Evolutionary conservation across 2,888 invertebrate genomes (phyloP), one percentile per base, ranked within the genome.

Genomic region (Hirtodrosophila trivittata): DNA sequence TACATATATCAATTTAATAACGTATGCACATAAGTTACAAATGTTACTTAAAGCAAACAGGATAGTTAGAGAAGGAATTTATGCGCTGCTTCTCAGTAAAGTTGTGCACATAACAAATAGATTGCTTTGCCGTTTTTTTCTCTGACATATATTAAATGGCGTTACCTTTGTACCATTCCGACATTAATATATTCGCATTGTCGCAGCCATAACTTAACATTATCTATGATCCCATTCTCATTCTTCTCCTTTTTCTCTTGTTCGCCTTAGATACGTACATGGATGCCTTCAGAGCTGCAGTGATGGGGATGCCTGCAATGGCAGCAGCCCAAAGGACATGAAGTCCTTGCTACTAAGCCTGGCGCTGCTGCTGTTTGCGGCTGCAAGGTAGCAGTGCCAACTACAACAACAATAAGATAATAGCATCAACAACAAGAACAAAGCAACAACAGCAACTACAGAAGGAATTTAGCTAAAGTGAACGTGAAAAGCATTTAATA

Each of bases 231-330:
- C n/a, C 21, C 33, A n/a, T 13, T 35, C 30, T 37, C 18, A 10
- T 7, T 1, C 30, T 35, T 37, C 14, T 14, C 33, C 21, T 39
- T 4, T 32, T 33, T 37, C 41, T 26, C 7, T 18, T 26, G 8
- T 12, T 26, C 26, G 8, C n/a, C 21, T 32, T 52, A 97, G 97
- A 88, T 96, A 97, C 88, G 96, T 97, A 64, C 94, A 95, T 81
- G 98, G 98, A 50, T 98, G 98, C 90, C 94, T 98, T n/a, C 97
- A 97, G 89, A 97, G 97, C 86, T 98, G 98, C 91, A 95, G 95
- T 89, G 97, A 97, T 88, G 96, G 95, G 0, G 97, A 98, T 89
- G 98, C 97, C 7, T 98, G 98, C 91, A 98, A 98, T 89, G 73
- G 57, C 66, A 56, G 49, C 52, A 57, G 52, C 21, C 57, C 62